Evolutionary conservation across 2,888 invertebrate species (phyloP).

Genomic region (Tortrix viridana): DNA sequence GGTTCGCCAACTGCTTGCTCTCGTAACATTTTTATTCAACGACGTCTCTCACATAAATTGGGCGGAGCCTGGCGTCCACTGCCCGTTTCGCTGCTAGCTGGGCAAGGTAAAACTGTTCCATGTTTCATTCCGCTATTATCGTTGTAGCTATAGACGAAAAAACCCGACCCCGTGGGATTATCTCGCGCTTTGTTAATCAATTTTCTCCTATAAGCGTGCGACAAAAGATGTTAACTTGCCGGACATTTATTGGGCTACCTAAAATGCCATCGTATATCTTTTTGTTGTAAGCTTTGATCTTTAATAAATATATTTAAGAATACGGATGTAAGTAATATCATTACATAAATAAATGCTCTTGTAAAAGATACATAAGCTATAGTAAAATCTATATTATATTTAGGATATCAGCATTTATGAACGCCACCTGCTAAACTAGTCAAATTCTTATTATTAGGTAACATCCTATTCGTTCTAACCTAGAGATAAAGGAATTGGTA

Average conservation of each 20-base stretch:
- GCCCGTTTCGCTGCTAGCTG: constrained; percentile 44
- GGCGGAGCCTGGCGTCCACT: constrained; percentile 41
- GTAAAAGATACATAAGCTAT: too few relatives aligned
- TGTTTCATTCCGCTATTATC: constrained; percentile 49
- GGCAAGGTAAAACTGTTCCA: constrained; percentile 44
- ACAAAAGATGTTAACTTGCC: constrained; percentile 25
- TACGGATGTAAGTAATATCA: too few relatives aligned
- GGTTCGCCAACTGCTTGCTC: constrained; percentile 42
- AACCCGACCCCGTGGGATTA: constrained; percentile 34
- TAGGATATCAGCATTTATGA: too few relatives aligned
- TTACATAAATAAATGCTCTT: background rate
- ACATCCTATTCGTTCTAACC: too few relatives aligned
- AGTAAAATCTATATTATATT: too few relatives aligned
- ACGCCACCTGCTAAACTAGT: too few relatives aligned
- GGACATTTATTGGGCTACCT: background rate
- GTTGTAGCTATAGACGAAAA: constrained; percentile 41
- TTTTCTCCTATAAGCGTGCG: constrained; percentile 40
- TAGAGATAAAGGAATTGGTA: too few relatives aligned
- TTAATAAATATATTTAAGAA: too few relatives aligned
- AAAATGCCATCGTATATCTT: background rate
- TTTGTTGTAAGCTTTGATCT: background rate
- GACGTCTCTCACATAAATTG: constrained; percentile 53
- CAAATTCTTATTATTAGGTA: too few relatives aligned
- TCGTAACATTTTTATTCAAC: constrained; percentile 51
- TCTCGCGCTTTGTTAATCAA: constrained; percentile 25